Percentiles rank a stretch among this genome's conserved stretches.
These are phyloP conservation scores for Ganaspis brasiliensis DNA, from an alignment of 2,888 invertebrate species.

Conservation along the genomic window DNA sequence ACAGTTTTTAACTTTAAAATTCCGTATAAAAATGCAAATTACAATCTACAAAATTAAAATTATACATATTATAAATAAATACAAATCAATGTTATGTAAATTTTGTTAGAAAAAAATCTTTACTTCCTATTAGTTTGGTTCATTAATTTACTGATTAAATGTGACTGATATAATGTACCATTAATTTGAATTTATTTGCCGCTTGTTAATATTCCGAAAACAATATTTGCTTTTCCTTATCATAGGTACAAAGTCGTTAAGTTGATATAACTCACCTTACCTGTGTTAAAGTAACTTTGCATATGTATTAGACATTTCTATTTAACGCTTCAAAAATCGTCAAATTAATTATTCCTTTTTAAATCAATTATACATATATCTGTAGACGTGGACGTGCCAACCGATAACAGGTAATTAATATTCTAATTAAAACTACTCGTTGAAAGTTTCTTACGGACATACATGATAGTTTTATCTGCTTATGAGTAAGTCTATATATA, in stretches of 20 bases:
- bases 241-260: not conserved
- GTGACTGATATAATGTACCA: not conserved
- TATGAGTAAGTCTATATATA: too few species aligned
- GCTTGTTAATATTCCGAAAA: not conserved
- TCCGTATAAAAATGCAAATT: too few species aligned
- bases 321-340: constrained; percentile 24
- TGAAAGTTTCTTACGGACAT: not conserved
- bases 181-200: not conserved
- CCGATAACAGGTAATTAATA: constrained; percentile 18
- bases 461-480: not conserved
- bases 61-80: too few species aligned
- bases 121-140: too few species aligned
- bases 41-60: too few species aligned
- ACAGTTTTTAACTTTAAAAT: too few species aligned
- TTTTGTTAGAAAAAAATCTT: too few species aligned
- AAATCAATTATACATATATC: constrained; percentile 21
- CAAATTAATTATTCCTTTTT: constrained; percentile 5
- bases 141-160: not conserved
- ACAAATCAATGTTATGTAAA: too few species aligned
- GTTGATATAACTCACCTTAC: not conserved
- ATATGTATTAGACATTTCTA: constrained; percentile 4
- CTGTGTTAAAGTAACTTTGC: not conserved
- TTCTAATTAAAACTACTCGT: constrained; percentile 13
- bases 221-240: not conserved
- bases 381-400: not conserved